These are phyloP conservation scores for Colletes collaris DNA, from an alignment of 2,888 invertebrate species.

Conservation along the genomic window DNA sequence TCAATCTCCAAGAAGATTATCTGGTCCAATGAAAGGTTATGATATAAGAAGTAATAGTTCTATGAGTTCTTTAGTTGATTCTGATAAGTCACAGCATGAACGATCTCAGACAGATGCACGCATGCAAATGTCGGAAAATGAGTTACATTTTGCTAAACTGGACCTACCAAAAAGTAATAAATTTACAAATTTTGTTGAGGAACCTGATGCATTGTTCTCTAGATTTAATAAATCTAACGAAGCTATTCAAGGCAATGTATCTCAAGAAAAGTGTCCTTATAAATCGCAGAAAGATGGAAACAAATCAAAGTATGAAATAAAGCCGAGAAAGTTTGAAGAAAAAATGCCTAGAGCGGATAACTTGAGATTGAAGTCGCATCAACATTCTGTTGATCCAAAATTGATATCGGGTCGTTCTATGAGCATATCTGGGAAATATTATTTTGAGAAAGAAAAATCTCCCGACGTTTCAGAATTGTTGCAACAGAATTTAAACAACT, in stretches of 20 bases:
- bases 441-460: conserved; percentile 57
- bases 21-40: conserved; percentile 84
- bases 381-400: conserved; percentile 71
- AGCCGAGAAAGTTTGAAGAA: conserved; percentile 79
- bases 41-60: conserved; percentile 83
- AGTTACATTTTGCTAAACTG: conserved; percentile 67
- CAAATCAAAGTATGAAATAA: conserved; percentile 75
- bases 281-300: conserved; percentile 45
- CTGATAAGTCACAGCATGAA: conserved; percentile 81
- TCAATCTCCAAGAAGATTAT: conserved; percentile 81
- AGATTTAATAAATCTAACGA: conserved; percentile 53
- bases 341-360: conserved; percentile 78
- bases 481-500: conserved; percentile 54
- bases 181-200: conserved; percentile 60
- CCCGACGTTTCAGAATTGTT: conserved; percentile 39
- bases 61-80: conserved; percentile 81
- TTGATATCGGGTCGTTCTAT: conserved; percentile 65
- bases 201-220: conserved; percentile 57
- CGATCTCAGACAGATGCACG: conserved; percentile 75
- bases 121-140: conserved; percentile 69
- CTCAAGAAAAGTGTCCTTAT: conserved; percentile 42
- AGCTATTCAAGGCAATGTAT: conserved; percentile 31
- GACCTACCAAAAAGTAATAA: conserved; percentile 58
- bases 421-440: conserved; percentile 48
- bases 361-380: conserved; percentile 70